These are phyloP conservation scores for Rutpela maculata DNA, from an alignment of 2,888 invertebrate genomes.

Conservation along the genomic window DNA sequence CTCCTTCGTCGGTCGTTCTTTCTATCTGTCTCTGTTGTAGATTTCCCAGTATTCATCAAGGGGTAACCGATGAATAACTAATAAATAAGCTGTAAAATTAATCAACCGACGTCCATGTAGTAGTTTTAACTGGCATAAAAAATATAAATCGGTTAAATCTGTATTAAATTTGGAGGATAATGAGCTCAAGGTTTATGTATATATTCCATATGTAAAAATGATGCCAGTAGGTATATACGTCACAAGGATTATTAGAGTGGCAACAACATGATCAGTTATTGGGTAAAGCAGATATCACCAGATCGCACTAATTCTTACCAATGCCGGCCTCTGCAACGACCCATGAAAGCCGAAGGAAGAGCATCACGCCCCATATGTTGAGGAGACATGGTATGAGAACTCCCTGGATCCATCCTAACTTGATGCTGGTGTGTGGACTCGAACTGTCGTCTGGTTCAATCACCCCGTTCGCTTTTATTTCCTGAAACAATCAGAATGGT, in stretches of 20 bases:
- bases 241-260: background rate
- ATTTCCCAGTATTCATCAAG: too few relatives aligned
- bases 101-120: too few relatives aligned
- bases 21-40: too few relatives aligned
- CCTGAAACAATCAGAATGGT: constrained; percentile 44
- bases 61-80: too few relatives aligned
- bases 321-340: constrained; percentile 96
- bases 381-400: constrained; percentile 94
- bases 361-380: constrained; percentile 99
- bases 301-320: constrained; percentile 68
- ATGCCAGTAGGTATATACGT: background rate
- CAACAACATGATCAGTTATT: background rate
- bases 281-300: constrained; percentile 40
- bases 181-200: background rate
- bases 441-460: constrained; percentile 62
- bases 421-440: constrained; percentile 75
- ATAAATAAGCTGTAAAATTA: too few relatives aligned
- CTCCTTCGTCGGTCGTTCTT: too few relatives aligned
- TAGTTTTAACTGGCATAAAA: too few relatives aligned
- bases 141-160: background rate
- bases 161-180: background rate
- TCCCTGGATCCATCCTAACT: constrained; percentile 94
- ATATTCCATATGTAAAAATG: background rate
- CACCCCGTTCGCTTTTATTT: constrained; percentile 58
- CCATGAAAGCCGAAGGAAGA: constrained; percentile 98